Base-by-base conservation (phyloP, 2,113 vertebrate species). In the Phrynosoma blainvillii region DNA sequence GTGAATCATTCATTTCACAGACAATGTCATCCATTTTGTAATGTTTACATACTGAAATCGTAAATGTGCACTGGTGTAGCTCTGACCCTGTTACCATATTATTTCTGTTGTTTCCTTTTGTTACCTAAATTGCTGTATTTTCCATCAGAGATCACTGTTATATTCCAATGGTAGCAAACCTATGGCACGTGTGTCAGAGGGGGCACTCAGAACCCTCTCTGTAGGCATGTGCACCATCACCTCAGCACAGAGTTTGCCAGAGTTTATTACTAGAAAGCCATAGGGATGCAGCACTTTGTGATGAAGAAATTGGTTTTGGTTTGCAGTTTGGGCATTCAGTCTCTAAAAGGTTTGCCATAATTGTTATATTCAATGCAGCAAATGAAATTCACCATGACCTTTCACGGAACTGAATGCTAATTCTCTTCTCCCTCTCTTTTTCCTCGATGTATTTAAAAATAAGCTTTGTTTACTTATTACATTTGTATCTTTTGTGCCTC, bases 21-120 rank as follows among this genome's bases (percentile, higher is more conserved):
- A 4, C 1, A 78, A 62, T 2, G 18, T 56, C 75, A 18, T 75
- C 86, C 62, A 73, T 70, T 84, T 85, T 25, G 5, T 62, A 65
- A 65, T 78, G 32, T 79, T 65, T 84, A 79, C 56, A 70, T 89
- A 89, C 13, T 81, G 5, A 84, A 86, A 89, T 71, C 52, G 54
- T n/a, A 87, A 88, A 85, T 54, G 32, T 4, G 1, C 16, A 47
- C 71, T 89, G 13, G 13, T 23, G 81, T 23, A 25, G 10, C 42
- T 84, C 81, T 42, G 52, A 40, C 18, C 20, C 52, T 62, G 18
- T 20, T 78, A 74, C 82, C 25, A 20, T 3, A 42, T 47, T 40
- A 36, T 2, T 36, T 56, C 27, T 6, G 30, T 1, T 18, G 20
- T 73, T 1, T 62, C 59, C 52, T 36, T 25, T 71, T 42, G 2